Conservation (phyloP, 2,888 invertebrate species). For the Eristalinus sepulchralis region DNA sequence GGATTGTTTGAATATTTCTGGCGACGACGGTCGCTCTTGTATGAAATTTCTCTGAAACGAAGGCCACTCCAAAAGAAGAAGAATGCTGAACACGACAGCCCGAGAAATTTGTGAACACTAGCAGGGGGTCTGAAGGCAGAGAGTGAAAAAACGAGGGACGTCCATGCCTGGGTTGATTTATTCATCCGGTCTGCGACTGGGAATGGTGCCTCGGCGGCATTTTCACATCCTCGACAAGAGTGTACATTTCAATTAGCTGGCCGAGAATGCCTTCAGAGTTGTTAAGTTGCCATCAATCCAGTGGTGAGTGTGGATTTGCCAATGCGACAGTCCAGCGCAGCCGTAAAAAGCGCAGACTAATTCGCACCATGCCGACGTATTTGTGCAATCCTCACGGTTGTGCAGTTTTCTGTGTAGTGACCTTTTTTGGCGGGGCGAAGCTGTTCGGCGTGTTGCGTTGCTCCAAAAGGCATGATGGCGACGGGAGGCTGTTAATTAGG, state of each 20-base stretch:
- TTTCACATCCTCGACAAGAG: slow-evolving; percentile 51
- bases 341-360: slow-evolving; percentile 40
- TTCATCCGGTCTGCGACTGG: slow-evolving; percentile 51
- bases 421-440: slow-evolving; percentile 20
- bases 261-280: slow-evolving; percentile 35
- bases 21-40: neutral
- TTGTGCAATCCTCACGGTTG: neutral
- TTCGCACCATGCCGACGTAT: slow-evolving; percentile 32
- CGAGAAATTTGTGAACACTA: slow-evolving; percentile 16
- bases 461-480: slow-evolving; percentile 19
- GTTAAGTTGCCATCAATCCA: slow-evolving; percentile 47
- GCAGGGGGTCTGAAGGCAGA: neutral
- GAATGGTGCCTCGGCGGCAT: slow-evolving; percentile 5
- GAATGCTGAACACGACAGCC: slow-evolving; percentile 12
- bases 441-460: slow-evolving; percentile 10
- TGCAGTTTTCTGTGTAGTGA: slow-evolving; percentile 23
- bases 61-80: neutral
- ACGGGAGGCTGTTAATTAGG: slow-evolving; percentile 55
- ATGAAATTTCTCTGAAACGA: neutral
- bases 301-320: slow-evolving; percentile 1
- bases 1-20: neutral
- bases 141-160: neutral
- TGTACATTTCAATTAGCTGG: slow-evolving; percentile 65
- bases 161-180: slow-evolving; percentile 30
- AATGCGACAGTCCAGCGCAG: slow-evolving; percentile 1